Base-by-base conservation (phyloP, 2,113 vertebrate species). In the Boulengeromyrus knoepffleri region DNA sequence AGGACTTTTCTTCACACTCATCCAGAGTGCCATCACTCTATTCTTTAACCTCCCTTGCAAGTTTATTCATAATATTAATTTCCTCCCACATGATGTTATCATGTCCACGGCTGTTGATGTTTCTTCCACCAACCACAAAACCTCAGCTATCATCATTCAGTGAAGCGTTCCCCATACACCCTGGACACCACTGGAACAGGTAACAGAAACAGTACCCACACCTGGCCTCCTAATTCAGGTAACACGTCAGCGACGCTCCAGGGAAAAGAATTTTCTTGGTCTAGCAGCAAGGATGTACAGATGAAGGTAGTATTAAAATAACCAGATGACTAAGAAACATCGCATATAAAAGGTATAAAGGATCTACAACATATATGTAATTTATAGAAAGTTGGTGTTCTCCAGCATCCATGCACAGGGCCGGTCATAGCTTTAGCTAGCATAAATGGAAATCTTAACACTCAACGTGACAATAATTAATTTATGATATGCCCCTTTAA, bases 351-450 rank as follows among this genome's bases (percentile, higher is more conserved):
- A 17, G 70, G 31, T 39, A 39, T 77, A 39, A 77, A 39, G 31
- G 15, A 77, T 39, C 70, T 17, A 19, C 70, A 39, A 13, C 6
- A 77, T 1, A 31, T 70, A 12, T 36, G 7, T 2, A 39, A 39
- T 77, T 77, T 39, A 17, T 31, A 1, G 45, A 46, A 8, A 27
- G 7, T 95, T 95, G 94, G 94, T 92, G 93, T 94, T 94, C 93
- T 88, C 90, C 90, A 90, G 91, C 92, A 95, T 91, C 93, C 92
- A 93, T 94, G 95, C 94, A 93, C 91, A 94, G 95, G 94, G 94
- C 0, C n/a, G 1, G 58, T 17, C 15, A 39, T 39, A 77, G 31
- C 70, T 13, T 53, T 56, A 17, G 56, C 21, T 74, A 13, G 39
- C 24, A 66, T 27, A 66, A 27, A 27, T n/a, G 46, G 1, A 77